phyloP scores from a whole-genome alignment of 2,113 vertebrate genomes.

The Stigmatopora nigra region DNA sequence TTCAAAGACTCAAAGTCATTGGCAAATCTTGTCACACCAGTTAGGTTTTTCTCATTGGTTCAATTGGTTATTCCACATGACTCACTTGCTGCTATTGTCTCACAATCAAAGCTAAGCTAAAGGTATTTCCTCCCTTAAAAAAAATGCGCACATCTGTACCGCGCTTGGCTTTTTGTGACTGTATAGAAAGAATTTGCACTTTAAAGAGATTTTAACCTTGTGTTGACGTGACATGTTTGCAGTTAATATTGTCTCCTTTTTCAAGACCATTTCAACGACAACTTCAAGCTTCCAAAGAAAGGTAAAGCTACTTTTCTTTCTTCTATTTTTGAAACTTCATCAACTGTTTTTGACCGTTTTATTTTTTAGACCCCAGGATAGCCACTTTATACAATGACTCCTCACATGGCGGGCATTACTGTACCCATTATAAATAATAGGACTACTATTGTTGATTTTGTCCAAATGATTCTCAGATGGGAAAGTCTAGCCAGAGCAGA shows the following conservation, averaged over 20 bases:
- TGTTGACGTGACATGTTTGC: not conserved
- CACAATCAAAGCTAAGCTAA: not conserved
- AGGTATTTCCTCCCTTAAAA: too few relatives aligned
- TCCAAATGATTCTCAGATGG: constrained; percentile 3
- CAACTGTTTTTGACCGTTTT: too few relatives aligned
- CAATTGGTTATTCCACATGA: not conserved
- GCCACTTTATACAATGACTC: too few relatives aligned
- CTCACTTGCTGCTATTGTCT: constrained; percentile 18
- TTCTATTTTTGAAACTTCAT: too few relatives aligned
- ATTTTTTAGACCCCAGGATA: too few relatives aligned
- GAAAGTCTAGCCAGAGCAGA: not conserved
- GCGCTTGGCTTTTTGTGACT: constrained; percentile 6
- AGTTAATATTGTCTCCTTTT: constrained; percentile 12
- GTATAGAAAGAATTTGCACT: constrained; percentile 6
- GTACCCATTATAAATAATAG: not conserved
- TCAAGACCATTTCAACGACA: not conserved
- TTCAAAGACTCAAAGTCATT: not conserved
- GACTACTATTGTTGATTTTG: not conserved
- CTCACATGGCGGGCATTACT: not conserved
- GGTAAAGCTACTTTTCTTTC: not conserved
- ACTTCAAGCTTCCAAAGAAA: not conserved
- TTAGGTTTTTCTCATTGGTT: not conserved
- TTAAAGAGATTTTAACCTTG: not conserved
- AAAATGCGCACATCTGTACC: not conserved
- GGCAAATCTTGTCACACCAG: not conserved